Conservation (phyloP, 2,888 invertebrate genomes). For the Thalpophila matura region DNA sequence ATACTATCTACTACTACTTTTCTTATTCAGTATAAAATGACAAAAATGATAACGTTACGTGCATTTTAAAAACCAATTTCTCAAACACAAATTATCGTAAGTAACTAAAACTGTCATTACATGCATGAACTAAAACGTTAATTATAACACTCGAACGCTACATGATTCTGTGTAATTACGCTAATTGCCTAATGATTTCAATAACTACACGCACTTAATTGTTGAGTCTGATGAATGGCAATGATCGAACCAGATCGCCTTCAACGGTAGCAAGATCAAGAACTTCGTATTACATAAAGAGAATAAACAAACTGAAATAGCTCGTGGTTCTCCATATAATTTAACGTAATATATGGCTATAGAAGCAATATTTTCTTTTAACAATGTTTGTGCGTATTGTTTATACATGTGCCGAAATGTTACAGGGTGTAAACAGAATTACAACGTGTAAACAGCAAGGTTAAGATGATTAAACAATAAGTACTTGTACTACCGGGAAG, state of each 20-base stretch:
- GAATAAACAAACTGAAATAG: slow-evolving; percentile 57
- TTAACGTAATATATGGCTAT: slow-evolving; percentile 30
- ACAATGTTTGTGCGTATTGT: slow-evolving; percentile 49
- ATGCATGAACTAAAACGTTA: slow-evolving; percentile 14
- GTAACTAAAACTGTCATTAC: slow-evolving; percentile 27
- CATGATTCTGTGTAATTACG: slow-evolving; percentile 14
- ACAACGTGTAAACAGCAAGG: slow-evolving; percentile 53
- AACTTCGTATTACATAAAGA: slow-evolving; percentile 54
- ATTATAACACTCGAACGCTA: slow-evolving; percentile 25
- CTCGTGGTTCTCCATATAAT: slow-evolving; percentile 28
- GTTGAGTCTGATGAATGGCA: slow-evolving; percentile 9
- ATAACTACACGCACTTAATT: slow-evolving; percentile 2
- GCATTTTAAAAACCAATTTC: slow-evolving; percentile 9
- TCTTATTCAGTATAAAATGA: neutral
- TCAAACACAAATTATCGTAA: slow-evolving; percentile 23
- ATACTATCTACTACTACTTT: too few species aligned
- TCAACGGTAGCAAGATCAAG: slow-evolving; percentile 62
- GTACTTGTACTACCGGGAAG: slow-evolving; percentile 49
- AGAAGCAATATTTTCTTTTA: slow-evolving; percentile 47
- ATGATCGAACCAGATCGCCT: slow-evolving; percentile 30
- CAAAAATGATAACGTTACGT: neutral
- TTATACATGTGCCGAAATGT: slow-evolving; percentile 63
- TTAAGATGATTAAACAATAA: slow-evolving; percentile 58
- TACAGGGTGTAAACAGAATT: slow-evolving; percentile 59
- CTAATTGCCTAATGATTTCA: slow-evolving; percentile 23